Conservation (phyloP, 1,140 invertebrate genomes). For the Tetragonula clypearis region DNA sequence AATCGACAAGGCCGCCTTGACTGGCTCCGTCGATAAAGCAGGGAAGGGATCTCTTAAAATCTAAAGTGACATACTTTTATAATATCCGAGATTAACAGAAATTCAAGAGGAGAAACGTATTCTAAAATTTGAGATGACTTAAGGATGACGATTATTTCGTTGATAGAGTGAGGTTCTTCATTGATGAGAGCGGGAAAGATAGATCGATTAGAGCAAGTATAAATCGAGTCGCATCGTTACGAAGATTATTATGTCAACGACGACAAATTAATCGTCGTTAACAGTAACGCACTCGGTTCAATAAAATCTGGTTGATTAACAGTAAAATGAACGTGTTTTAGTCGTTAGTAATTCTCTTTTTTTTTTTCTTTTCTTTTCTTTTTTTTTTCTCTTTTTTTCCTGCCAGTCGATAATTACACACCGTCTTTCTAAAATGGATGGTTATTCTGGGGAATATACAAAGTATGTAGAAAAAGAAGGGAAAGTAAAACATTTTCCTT, state of each 20-base stretch:
- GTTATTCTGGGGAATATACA: constrained; percentile 67
- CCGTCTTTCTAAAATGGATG: constrained; percentile 51
- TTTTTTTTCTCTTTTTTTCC: constrained; percentile 2
- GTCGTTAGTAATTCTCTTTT: constrained; percentile 54
- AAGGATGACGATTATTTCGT: neutral
- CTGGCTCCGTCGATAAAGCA: neutral
- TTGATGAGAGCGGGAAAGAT: no score
- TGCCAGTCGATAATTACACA: constrained; percentile 63
- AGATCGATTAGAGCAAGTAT: neutral
- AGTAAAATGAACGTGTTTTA: constrained; percentile 65
- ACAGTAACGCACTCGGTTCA: constrained; percentile 49
- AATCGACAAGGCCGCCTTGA: neutral
- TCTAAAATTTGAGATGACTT: neutral
- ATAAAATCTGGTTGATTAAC: constrained; percentile 69
- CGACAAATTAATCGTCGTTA: constrained; percentile 19
- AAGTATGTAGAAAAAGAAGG: constrained; percentile 72
- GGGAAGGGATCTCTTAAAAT: neutral
- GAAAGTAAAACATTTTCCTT: constrained; percentile 56
- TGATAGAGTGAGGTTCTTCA: no score
- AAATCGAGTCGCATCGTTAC: constrained; percentile 67
- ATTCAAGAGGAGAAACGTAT: neutral
- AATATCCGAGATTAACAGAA: neutral
- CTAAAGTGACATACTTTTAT: neutral
- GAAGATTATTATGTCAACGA: constrained; percentile 33
- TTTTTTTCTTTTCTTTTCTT: neutral